Evolutionary conservation across 2,888 invertebrate species (phyloP).

Genomic region (Meandrusa payeni): DNA sequence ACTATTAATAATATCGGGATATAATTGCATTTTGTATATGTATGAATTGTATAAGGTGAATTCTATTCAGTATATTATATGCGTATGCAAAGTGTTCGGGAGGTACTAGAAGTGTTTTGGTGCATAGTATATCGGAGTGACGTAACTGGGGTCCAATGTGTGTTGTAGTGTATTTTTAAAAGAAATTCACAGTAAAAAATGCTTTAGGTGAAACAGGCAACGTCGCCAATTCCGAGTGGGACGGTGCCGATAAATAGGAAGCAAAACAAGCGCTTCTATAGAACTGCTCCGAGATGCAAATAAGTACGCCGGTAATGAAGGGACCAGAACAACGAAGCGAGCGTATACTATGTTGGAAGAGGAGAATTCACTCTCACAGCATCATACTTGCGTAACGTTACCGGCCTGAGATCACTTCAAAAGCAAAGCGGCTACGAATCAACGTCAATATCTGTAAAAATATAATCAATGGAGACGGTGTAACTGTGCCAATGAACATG

Average conservation of each 20-base stretch:
- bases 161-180: background rate
- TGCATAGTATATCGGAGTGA: background rate
- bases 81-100: constrained; percentile 6
- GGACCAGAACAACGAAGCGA: background rate
- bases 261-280: constrained; percentile 9
- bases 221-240: constrained; percentile 12
- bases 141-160: constrained; percentile 6
- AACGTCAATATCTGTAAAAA: too few relatives aligned
- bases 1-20: too few relatives aligned
- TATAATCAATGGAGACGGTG: background rate
- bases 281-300: constrained; percentile 20
- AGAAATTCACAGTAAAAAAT: constrained; percentile 6
- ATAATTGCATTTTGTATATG: too few relatives aligned
- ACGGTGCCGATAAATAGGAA: constrained; percentile 2
- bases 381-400: too few relatives aligned
- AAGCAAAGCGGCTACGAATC: too few relatives aligned
- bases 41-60: too few relatives aligned
- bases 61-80: background rate
- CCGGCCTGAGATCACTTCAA: too few relatives aligned
- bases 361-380: too few relatives aligned
- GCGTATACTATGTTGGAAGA: too few relatives aligned
- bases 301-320: constrained; percentile 7
- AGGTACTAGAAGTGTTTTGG: constrained; percentile 13
- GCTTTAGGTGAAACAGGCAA: constrained; percentile 13
- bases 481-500: constrained; percentile 10